Base-by-base conservation (phyloP, 1,140 invertebrate species). In the Dendroctonus ponderosae region DNA sequence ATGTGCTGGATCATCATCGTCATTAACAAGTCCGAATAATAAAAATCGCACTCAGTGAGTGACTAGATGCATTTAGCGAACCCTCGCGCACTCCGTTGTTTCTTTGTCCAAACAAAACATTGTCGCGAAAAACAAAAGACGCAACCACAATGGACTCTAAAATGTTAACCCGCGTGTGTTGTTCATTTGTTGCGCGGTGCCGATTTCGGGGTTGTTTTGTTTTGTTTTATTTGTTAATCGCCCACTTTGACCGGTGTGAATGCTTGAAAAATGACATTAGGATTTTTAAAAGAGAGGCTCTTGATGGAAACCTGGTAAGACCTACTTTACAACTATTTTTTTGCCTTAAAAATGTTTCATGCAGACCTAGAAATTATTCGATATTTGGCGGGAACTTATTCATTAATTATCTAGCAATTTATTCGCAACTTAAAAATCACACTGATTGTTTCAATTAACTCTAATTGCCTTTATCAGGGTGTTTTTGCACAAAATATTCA, bases 241-340 rank as follows among this genome's bases (percentile, higher is more conserved):
- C 52, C n/a, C 9, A 15, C 9, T 15, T 42, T 42, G 48, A 42
- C 39, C 14, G n/a, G 39, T 62, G 60, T 15, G 38, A 41, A 26
- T 48, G 48, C 43, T 14, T 7, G 9, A 15, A 51, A 42, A 62
- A 62, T 42, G 48, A 12, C 7, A 62, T 0, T 42, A 51, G 60
- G 48, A 62, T 62, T 62, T 62, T 62, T 62, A 62, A 62, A 52
- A n/a, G 60, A 14, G 60, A 62, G 40, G 60, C 37, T 39, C 48
- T 62, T 51, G 60, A 62, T 42, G 60, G 48, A 52, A 53, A 63
- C 48, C 48, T 63, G 51, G 62, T 63, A 63, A 63, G 62, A 52
- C 14, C 9, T 6, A 9, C 9, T 52, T 52, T 52, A 26, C 26
- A 26, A 3, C 26, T 3, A 3, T 26, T 26, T 26, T 26, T 3